phyloP scores from a whole-genome alignment of 2,113 vertebrate genomes.

The Willisornis vidua region DNA sequence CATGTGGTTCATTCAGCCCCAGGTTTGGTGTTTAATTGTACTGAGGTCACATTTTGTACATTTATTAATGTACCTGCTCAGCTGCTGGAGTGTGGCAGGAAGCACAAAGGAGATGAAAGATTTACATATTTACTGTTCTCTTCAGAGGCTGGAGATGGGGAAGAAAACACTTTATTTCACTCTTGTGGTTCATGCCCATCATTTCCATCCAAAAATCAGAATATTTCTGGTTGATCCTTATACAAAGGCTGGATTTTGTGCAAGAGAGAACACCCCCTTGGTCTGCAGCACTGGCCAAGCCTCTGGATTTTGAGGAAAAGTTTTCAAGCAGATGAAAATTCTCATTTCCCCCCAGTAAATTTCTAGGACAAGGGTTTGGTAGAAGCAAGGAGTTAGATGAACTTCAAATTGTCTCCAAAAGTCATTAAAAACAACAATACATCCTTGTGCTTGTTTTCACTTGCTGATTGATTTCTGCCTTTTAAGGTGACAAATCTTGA shows the following conservation, averaged over 20 bases:
- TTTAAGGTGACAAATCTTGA: background rate
- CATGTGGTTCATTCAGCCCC: background rate
- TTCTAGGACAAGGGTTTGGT: background rate
- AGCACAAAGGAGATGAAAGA: background rate
- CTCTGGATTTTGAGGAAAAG: background rate
- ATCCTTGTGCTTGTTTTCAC: background rate
- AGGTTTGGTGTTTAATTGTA: background rate
- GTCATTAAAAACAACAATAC: conserved; percentile 13
- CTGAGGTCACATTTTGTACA: rapidly evolving
- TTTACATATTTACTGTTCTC: background rate
- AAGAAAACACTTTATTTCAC: background rate
- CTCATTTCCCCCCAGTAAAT: rapidly evolving
- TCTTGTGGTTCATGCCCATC: background rate
- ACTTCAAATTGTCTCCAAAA: background rate
- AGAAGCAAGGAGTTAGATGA: background rate
- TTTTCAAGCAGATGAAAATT: background rate
- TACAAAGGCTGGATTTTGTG: background rate
- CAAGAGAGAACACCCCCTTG: rapidly evolving
- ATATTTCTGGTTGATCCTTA: rapidly evolving
- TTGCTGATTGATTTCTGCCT: background rate
- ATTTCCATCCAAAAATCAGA: background rate
- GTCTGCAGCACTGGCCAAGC: background rate
- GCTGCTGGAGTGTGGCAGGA: background rate
- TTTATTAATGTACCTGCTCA: background rate
- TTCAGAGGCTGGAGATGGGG: background rate